Evolutionary conservation across 2,888 invertebrate species (phyloP), one percentile per base, ranked within the genome.

Genomic region (Diachrysia chrysitis): DNA sequence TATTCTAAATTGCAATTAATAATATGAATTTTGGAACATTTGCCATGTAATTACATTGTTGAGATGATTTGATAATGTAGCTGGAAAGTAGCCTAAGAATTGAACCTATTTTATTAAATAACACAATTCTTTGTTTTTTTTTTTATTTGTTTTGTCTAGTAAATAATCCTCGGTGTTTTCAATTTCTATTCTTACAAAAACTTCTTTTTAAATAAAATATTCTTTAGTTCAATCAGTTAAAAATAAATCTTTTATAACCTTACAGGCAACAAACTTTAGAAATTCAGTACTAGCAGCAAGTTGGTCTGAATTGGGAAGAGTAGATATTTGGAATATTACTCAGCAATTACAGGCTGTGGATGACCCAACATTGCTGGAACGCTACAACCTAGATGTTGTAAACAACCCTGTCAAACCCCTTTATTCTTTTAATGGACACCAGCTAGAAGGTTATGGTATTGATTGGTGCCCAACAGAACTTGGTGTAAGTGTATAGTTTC

Each of bases 241-340:
- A 10, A 32, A 2, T 32, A 32, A 32, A 16, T 16, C 1, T 16
- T 16, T 37, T 77, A 72, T 73, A 63, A 70, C 35, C 78, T 88
- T 87, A 63, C 91, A 97, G 96, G 94, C 96, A 83, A 95, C 96
- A 66, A 95, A 93, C 81, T 92, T 97, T 71, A 96, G 96, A 78
- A 96, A 96, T 71, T 96, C 96, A 59, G 95, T 96, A 2, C 90
- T 99, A 76, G 98, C 98, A 58, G 99, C 99, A 0, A 97, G 98
- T 55, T 99, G 99, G 99, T 99, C 99, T 81, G 99, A 99, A 93
- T 93, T 98, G 66, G 99, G 99, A 0, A 96, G 97, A 82, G 99
- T 99, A 0, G 97, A 98, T 86, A 96, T 99, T 73, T 99, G 98
- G 98, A 97, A 99, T 90, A 95, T 99, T 83, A 97, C 97, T 25